A percentile compares a stretch with the other conserved stretches of the same genome.
Conservation (phyloP, 2,113 vertebrate species). For the Procapra przewalskii region DNA sequence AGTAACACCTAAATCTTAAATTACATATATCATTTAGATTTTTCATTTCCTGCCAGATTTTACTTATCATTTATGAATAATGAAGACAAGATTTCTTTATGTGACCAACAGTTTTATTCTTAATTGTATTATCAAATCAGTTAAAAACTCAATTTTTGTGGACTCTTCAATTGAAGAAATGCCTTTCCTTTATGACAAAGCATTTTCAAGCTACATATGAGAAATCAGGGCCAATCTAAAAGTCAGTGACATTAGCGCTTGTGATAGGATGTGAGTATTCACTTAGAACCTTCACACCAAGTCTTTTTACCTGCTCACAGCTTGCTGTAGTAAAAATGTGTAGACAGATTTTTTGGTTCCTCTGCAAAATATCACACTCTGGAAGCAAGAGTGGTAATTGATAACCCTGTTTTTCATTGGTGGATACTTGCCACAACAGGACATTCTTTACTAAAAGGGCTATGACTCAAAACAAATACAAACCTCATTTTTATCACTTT, state of each 20-base stretch:
- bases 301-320: not conserved
- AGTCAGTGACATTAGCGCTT: not conserved
- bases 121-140: not conserved
- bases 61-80: not conserved
- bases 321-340: not conserved
- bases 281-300: not conserved
- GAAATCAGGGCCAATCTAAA: not conserved
- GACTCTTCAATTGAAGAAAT: not conserved
- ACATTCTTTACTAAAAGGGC: conserved; percentile 54
- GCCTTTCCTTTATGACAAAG: not conserved
- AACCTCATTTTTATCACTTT: conserved; percentile 16
- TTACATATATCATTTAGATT: not conserved
- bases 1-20: not conserved
- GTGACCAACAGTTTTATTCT: not conserved
- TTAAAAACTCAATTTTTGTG: not conserved
- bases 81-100: not conserved
- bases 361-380: not conserved
- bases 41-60: not conserved
- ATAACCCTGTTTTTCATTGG: not conserved
- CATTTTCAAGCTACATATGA: not conserved
- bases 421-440: not conserved
- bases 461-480: conserved; percentile 9
- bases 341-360: not conserved
- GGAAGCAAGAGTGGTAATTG: not conserved
- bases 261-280: not conserved